Evolutionary conservation across 2,113 vertebrate species (phyloP).

Genomic region (Sceloporus tristichus): DNA sequence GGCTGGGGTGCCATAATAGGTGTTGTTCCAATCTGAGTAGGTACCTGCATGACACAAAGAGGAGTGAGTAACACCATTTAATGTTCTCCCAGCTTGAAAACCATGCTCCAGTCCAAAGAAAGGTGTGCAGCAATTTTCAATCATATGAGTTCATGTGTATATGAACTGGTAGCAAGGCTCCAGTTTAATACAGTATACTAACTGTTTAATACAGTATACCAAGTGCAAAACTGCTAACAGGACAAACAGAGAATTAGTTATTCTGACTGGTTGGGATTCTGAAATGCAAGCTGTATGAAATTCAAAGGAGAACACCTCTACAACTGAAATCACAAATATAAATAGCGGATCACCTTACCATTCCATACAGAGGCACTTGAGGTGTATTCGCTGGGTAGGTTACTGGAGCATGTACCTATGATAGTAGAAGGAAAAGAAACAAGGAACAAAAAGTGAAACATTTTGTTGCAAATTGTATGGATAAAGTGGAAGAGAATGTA

Average conservation of each 20-base stretch:
- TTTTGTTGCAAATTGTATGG: not conserved
- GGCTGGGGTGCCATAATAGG: conserved; percentile 87
- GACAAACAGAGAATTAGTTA: not conserved
- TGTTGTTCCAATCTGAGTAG: conserved; percentile 86
- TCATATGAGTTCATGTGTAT: not conserved
- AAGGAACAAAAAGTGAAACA: conserved; percentile 11
- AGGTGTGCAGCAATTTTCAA: not conserved
- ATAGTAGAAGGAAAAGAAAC: conserved; percentile 6
- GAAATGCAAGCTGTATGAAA: not conserved
- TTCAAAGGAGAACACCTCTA: not conserved
- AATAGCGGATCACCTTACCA: conserved; percentile 78
- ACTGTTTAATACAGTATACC: not conserved
- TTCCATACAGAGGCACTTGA: conserved; percentile 94
- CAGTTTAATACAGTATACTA: not conserved
- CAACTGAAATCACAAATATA: not conserved
- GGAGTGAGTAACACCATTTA: not conserved
- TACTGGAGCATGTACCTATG: conserved; percentile 85
- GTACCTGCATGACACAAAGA: conserved; percentile 77
- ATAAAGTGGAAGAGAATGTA: not conserved
- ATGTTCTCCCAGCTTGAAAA: not conserved
- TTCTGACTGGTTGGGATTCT: not conserved
- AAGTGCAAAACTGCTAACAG: not conserved
- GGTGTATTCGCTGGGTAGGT: conserved; percentile 88
- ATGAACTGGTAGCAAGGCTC: not conserved
- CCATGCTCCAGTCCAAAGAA: not conserved